Base-by-base conservation (phyloP, 2,113 vertebrate species). In the Hyaena hyaena region DNA sequence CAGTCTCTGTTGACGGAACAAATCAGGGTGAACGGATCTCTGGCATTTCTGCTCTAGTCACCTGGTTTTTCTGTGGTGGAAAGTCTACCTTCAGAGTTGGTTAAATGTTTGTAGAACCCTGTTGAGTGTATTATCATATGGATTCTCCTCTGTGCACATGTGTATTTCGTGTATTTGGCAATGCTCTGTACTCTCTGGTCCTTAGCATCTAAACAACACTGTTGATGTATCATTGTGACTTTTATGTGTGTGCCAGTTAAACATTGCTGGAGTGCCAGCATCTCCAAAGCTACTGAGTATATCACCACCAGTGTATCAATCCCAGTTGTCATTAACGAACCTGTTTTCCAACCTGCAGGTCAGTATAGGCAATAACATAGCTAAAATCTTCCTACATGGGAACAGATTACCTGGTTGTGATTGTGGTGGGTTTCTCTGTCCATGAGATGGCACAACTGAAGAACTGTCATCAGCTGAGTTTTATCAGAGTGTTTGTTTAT, bases 231-330 rank as follows among this genome's bases (percentile, higher is more conserved):
- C 14, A 21, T 26, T 26, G 28, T 16, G 21, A 28, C 39, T 81
- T 63, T 95, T 63, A 16, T 61, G 26, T 63, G n/a, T 45, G 21
- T 81, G 7, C 10, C 23, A 66, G 11, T 48, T 76, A 35, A 73
- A 77, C 24, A 15, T 48, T 0, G 2, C 50, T 17, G 5, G 48
- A n/a, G 16, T 5, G 10, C 69, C 26, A 21, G 2, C 55, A 69
- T 21, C 43, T 19, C 45, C 24, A 10, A 2, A 26, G 35, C 50
- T 53, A 11, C 35, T 0, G 23, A 4, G 7, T 3, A 4, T 81
- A 7, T 39, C 4, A 0, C 39, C 63, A 43, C 8, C 23, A n/a
- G n/a, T 10, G 0, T 35, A 4, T 77, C 23, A 45, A 10, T 45
- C 23, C 31, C 19, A 11, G 4, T 10, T 16, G 33, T 77, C 92